Evolutionary conservation across 1,140 invertebrate species (phyloP).

Genomic region (Thereuonema tuberculata): DNA sequence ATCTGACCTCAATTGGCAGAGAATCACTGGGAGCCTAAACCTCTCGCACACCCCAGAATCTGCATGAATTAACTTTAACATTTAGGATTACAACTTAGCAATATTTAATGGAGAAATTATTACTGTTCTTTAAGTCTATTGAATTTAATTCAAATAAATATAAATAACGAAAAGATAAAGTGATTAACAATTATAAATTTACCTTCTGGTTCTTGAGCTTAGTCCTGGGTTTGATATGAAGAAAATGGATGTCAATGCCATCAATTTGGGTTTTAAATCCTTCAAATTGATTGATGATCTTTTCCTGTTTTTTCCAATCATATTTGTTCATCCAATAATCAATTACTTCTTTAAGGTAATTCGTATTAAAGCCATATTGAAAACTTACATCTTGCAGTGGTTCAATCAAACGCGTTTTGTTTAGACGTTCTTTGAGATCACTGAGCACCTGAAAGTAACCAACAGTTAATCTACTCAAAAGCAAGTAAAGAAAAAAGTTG

Average conservation of each 20-base stretch:
- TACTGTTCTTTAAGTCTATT: too few relatives aligned
- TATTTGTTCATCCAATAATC: conserved; percentile 60
- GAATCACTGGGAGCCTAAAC: too few relatives aligned
- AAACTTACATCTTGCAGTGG: conserved; percentile 54
- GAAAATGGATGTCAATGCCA: conserved; percentile 55
- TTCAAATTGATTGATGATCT: conserved; percentile 49
- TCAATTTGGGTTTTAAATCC: conserved; percentile 51
- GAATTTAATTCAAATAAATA: too few relatives aligned
- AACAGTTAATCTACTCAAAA: background rate
- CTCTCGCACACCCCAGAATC: too few relatives aligned
- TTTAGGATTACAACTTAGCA: too few relatives aligned
- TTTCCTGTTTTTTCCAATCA: conserved; percentile 52
- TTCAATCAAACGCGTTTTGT: conserved; percentile 37
- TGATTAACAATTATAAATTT: too few relatives aligned
- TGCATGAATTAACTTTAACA: too few relatives aligned
- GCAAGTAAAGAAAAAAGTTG: too few relatives aligned
- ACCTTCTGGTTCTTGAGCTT: too few relatives aligned
- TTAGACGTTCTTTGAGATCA: conserved; percentile 45
- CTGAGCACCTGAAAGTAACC: conserved; percentile 37
- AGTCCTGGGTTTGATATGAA: conserved; percentile 36
- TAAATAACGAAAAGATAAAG: too few relatives aligned
- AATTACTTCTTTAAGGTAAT: conserved; percentile 50
- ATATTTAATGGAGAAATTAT: too few relatives aligned
- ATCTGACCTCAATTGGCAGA: too few relatives aligned
- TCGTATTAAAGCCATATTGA: conserved; percentile 59